Conservation (phyloP, 37 sponge, comb jelly and placozoan genomes). For the Aplysina aerophoba region DNA sequence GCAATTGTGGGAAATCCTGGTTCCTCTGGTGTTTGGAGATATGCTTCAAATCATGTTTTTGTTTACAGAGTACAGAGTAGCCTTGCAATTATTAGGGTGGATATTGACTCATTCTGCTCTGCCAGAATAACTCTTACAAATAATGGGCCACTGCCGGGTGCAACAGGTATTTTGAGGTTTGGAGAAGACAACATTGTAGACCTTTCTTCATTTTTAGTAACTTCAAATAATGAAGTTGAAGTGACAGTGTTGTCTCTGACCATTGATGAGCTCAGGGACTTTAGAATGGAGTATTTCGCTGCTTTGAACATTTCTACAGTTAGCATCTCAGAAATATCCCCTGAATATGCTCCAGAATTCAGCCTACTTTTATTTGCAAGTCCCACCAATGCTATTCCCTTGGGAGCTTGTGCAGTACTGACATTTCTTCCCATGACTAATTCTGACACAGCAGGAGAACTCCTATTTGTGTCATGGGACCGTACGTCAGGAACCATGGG, state of each 20-base stretch:
- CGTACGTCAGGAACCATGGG: conserved; percentile 41
- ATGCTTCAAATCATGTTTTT: neutral
- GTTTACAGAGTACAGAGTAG: neutral
- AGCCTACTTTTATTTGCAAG: too few relatives aligned
- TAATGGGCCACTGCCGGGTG: neutral
- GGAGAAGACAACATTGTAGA: neutral
- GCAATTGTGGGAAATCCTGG: conserved; percentile 25
- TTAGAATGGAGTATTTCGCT: too few relatives aligned
- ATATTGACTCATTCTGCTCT: neutral
- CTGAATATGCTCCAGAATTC: neutral
- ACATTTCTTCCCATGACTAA: conserved; percentile 41
- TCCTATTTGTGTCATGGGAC: conserved; percentile 73
- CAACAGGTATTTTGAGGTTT: neutral
- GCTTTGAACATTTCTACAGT: neutral
- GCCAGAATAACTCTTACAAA: neutral
- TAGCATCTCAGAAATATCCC: neutral
- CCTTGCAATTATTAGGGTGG: neutral
- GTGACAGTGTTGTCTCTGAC: neutral
- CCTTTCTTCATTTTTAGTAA: neutral
- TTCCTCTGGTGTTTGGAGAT: conserved; percentile 26
- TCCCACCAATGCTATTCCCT: conserved; percentile 19
- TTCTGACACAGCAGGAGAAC: conserved; percentile 17
- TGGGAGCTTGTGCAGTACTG: conserved; percentile 43
- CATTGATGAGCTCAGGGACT: neutral
- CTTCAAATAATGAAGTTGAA: neutral